phyloP scores from a whole-genome alignment of 2,113 vertebrate species.

The Egretta garzetta region DNA sequence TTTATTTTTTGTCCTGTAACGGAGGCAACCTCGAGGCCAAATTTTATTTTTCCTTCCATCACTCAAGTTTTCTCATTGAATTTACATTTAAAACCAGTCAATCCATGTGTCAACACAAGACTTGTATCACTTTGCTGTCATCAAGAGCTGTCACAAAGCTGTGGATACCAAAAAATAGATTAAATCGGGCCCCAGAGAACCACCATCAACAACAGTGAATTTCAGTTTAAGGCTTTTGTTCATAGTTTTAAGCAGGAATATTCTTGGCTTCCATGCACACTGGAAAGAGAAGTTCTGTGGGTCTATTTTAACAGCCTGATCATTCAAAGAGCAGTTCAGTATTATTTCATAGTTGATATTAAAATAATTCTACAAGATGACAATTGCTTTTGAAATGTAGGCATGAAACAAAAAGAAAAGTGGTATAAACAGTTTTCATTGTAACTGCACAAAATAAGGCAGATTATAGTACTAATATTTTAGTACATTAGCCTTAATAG shows the following conservation, averaged over 20 bases:
- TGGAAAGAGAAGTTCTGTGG: not conserved
- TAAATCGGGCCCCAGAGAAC: not conserved
- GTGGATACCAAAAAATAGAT: not conserved
- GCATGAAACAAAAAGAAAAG: not conserved
- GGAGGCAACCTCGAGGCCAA: accelerated
- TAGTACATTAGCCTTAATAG: not conserved
- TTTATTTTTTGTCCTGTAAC: no score
- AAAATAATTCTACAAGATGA: not conserved
- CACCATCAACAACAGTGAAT: no score
- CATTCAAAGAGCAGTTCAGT: not conserved
- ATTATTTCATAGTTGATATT: not conserved
- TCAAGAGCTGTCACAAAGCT: not conserved
- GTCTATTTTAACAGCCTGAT: not conserved
- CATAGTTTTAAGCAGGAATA: not conserved
- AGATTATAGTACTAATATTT: not conserved
- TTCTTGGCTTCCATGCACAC: not conserved
- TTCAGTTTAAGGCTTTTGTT: not conserved
- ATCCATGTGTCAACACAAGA: not conserved
- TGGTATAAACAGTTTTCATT: not conserved
- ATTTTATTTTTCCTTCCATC: no score
- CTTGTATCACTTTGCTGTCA: accelerated
- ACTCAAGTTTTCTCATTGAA: no score
- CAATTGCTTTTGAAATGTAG: not conserved
- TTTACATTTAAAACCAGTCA: accelerated
- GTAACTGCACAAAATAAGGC: not conserved